Percentiles rank a stretch among this genome's conserved stretches.
Evolutionary conservation across 2,888 invertebrate species (phyloP).

Genomic region (Meteorus cinctellus): DNA sequence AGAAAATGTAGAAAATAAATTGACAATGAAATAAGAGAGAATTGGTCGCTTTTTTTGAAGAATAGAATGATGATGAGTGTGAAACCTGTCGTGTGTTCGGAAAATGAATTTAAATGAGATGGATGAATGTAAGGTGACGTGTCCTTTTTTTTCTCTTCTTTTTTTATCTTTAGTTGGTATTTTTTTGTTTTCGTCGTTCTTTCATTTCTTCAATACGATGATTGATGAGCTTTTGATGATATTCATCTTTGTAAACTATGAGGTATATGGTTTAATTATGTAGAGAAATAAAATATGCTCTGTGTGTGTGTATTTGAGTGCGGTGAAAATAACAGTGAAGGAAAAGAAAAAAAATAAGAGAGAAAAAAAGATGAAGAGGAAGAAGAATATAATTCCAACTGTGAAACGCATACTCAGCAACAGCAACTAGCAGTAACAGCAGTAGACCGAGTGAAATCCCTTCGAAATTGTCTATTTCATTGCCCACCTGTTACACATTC

Average conservation of each 20-base stretch:
- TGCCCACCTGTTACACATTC: slow-evolving; percentile 36
- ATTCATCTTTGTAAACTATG: not conserved
- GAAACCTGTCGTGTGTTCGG: not conserved
- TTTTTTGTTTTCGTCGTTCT: not conserved
- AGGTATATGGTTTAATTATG: slow-evolving; percentile 6
- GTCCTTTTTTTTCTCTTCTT: not conserved
- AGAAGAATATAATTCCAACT: not conserved
- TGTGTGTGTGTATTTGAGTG: not conserved
- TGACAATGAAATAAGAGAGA: slow-evolving; percentile 5
- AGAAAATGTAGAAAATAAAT: slow-evolving; percentile 8
- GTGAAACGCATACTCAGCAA: not conserved
- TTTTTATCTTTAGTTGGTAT: not conserved
- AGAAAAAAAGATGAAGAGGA: not conserved
- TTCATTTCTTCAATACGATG: not conserved
- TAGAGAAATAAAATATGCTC: not conserved
- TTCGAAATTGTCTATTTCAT: slow-evolving; percentile 23
- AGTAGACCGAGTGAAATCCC: not conserved
- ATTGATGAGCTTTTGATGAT: slow-evolving; percentile 15
- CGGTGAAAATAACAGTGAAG: not conserved
- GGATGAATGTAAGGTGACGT: not conserved
- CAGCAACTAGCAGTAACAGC: not conserved
- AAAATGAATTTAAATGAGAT: slow-evolving; percentile 29
- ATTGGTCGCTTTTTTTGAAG: not conserved
- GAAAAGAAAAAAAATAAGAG: not conserved
- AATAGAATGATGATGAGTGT: slow-evolving; percentile 22